A percentile compares a stretch with the other conserved stretches of the same genome.
Evolutionary conservation across 2,888 invertebrate species (phyloP).

Genomic region (Pseudoips prasinana): DNA sequence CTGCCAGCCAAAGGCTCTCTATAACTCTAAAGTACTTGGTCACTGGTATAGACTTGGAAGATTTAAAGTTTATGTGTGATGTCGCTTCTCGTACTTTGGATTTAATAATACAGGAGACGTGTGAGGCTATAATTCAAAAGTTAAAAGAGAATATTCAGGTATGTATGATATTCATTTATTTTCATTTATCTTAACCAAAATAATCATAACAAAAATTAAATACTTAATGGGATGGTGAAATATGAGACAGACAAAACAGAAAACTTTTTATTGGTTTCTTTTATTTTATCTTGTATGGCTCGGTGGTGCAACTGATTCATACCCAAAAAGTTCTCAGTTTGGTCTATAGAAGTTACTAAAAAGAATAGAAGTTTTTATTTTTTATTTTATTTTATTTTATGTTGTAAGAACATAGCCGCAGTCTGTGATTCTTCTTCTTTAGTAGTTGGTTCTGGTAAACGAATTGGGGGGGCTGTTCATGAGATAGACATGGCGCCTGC

Average conservation of each 20-base stretch:
- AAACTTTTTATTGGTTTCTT: constrained; percentile 1
- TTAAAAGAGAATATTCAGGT: constrained; percentile 7
- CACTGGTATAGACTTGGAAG: constrained; percentile 11
- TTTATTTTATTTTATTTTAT: no score
- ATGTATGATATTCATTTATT: constrained; percentile 6
- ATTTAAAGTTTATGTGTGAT: constrained; percentile 10
- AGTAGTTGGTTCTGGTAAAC: constrained; percentile 4
- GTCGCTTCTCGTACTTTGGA: constrained; percentile 10
- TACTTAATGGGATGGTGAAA: constrained; percentile 2
- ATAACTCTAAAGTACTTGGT: constrained; percentile 14
- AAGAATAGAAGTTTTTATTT: neutral
- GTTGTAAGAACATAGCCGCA: neutral
- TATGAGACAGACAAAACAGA: constrained; percentile 1
- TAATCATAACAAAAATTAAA: constrained; percentile 4
- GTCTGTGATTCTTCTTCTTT: constrained; percentile 6
- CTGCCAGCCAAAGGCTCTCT: constrained; percentile 14
- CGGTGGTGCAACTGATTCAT: constrained; percentile 1
- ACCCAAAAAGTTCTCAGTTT: constrained; percentile 2
- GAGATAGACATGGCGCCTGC: constrained; percentile 4
- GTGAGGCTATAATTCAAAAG: constrained; percentile 8
- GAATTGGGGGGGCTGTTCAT: constrained; percentile 7
- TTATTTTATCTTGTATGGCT: constrained; percentile 1
- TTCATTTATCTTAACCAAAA: constrained; percentile 6
- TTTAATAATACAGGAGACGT: constrained; percentile 12
- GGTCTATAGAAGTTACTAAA: constrained; percentile 4